A percentile compares a stretch with the other conserved stretches of the same genome.
phyloP scores from a whole-genome alignment of 2,113 vertebrate species.

The Panthera leo region DNA sequence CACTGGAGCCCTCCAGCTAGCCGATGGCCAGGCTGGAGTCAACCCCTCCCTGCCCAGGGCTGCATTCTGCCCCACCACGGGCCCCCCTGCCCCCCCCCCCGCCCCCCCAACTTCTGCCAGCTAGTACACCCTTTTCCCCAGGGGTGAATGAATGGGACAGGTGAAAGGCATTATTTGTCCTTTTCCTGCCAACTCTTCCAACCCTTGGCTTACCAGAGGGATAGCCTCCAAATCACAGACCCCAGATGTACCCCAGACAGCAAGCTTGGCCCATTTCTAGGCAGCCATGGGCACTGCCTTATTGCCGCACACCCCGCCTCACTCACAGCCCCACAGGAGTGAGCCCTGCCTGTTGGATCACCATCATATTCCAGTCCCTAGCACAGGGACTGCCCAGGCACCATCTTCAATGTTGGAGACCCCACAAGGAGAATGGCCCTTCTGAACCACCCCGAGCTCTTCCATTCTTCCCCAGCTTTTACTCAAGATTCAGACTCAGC shows the following conservation, averaged over 20 bases:
- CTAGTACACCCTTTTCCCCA: neutral
- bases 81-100: accelerated
- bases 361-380: neutral
- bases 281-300: neutral
- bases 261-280: neutral
- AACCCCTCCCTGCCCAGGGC: neutral
- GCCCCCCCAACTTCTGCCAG: too few relatives aligned
- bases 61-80: neutral
- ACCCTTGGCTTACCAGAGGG: neutral
- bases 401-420: neutral
- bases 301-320: neutral
- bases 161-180: neutral
- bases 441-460: neutral
- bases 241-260: neutral
- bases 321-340: neutral
- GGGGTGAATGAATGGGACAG: neutral
- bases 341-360: neutral
- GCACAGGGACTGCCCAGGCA: neutral
- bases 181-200: neutral
- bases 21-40: neutral
- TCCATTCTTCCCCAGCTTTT: neutral
- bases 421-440: neutral
- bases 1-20: neutral
- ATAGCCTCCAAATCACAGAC: neutral
- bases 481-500: neutral